Conservation (phyloP, 2,888 invertebrate genomes). For the Drosophila anomalipes region DNA sequence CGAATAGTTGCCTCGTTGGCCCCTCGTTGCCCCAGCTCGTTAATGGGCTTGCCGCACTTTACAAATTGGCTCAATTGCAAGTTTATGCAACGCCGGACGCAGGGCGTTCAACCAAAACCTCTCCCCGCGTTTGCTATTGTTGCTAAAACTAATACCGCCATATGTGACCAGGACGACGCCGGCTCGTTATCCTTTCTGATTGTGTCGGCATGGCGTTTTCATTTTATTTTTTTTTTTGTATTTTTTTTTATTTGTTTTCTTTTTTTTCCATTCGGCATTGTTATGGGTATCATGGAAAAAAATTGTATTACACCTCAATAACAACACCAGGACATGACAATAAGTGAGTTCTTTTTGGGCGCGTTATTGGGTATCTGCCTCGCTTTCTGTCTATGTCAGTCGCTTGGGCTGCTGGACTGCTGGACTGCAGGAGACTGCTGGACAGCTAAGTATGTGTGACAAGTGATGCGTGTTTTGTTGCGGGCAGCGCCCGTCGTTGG, state of each 20-base stretch:
- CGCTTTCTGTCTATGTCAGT: background rate
- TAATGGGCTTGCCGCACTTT: conserved; percentile 82
- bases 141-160: conserved; percentile 79
- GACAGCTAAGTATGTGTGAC: conserved; percentile 80
- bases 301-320: conserved; percentile 85
- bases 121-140: conserved; percentile 40
- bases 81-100: conserved; percentile 81
- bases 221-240: conserved; percentile 34
- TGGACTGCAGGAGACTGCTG: background rate
- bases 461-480: conserved; percentile 85
- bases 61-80: conserved; percentile 86
- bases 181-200: conserved; percentile 76
- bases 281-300: conserved; percentile 83
- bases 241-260: conserved; percentile 20
- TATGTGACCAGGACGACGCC: conserved; percentile 78
- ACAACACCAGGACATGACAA: conserved; percentile 84
- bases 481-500: conserved; percentile 64
- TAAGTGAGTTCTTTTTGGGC: conserved; percentile 63
- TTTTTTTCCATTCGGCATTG: conserved; percentile 51
- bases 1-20: conserved; percentile 13
- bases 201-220: conserved; percentile 57
- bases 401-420: background rate
- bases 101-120: conserved; percentile 1
- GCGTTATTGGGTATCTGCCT: conserved; percentile 33
- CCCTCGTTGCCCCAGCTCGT: conserved; percentile 40